Evolutionary conservation across 2,113 vertebrate genomes (phyloP).

Genomic region (Manacus vitellinus): DNA sequence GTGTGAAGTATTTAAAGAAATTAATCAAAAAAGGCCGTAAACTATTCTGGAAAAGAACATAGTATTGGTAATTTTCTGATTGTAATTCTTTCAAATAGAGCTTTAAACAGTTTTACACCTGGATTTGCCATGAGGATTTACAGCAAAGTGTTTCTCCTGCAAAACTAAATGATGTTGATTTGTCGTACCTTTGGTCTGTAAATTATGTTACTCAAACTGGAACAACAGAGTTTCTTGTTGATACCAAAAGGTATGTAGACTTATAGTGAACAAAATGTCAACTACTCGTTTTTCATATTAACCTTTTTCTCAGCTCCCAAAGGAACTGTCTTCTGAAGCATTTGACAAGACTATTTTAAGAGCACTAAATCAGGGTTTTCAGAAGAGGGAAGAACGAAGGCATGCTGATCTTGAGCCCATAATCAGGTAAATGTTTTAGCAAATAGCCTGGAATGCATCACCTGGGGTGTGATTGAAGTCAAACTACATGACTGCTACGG

Average conservation of each 20-base stretch:
- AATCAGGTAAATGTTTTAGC: conserved; percentile 79
- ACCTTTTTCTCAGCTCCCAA: conserved; percentile 84
- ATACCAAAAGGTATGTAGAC: neutral
- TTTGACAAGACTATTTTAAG: conserved; percentile 90
- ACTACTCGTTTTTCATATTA: neutral
- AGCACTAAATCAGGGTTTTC: conserved; percentile 86
- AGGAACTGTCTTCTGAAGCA: conserved; percentile 87
- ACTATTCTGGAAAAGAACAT: neutral
- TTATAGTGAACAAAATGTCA: neutral
- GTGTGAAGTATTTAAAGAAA: neutral
- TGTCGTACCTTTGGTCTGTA: neutral
- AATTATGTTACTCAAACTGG: neutral
- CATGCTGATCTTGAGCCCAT: conserved; percentile 83
- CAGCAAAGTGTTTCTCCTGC: neutral
- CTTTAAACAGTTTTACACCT: neutral
- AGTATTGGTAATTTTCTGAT: neutral
- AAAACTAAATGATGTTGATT: neutral
- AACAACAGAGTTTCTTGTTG: neutral
- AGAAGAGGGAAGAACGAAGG: conserved; percentile 82
- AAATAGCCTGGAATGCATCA: neutral
- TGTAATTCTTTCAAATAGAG: neutral
- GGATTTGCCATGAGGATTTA: neutral
- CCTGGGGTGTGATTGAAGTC: neutral
- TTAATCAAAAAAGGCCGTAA: neutral
- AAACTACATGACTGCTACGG: neutral